Conservation (phyloP, 2,113 vertebrate species). For the Xiphophorus couchianus region DNA sequence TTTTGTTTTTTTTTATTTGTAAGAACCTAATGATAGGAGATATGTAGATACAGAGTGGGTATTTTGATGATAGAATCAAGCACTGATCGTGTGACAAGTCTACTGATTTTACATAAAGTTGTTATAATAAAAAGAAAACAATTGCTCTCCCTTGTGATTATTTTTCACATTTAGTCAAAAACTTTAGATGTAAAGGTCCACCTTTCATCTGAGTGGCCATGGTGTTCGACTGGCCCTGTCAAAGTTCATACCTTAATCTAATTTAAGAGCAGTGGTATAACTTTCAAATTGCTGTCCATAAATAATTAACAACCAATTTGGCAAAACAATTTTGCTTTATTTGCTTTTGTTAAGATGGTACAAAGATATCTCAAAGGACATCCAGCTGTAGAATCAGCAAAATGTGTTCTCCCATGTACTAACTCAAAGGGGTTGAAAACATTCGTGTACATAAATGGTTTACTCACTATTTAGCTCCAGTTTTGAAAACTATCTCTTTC, state of each 20-base stretch:
- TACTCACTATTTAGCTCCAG: too few species aligned
- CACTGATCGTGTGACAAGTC: slow-evolving; percentile 22
- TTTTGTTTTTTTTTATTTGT: slow-evolving; percentile 22
- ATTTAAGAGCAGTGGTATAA: neutral
- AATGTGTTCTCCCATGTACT: neutral
- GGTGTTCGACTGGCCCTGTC: neutral
- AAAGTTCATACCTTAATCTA: neutral
- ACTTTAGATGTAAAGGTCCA: neutral
- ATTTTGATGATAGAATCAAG: slow-evolving; percentile 22
- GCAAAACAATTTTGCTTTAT: neutral
- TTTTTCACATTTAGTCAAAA: neutral
- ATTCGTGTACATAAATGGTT: too few species aligned
- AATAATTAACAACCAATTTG: neutral
- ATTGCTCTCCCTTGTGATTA: neutral
- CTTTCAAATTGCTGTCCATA: neutral
- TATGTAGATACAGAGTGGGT: slow-evolving; percentile 23
- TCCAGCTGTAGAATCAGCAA: neutral
- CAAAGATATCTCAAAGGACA: neutral
- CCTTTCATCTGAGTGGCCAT: neutral
- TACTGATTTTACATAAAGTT: slow-evolving; percentile 62
- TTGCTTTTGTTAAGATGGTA: neutral
- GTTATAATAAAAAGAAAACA: slow-evolving; percentile 59
- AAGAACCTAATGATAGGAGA: slow-evolving; percentile 24
- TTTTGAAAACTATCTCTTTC: too few species aligned
- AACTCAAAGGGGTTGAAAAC: neutral